Evolutionary conservation across 1,140 invertebrate species (phyloP), one percentile per base, ranked within the genome.

Genomic region (Zaprionus africanus): DNA sequence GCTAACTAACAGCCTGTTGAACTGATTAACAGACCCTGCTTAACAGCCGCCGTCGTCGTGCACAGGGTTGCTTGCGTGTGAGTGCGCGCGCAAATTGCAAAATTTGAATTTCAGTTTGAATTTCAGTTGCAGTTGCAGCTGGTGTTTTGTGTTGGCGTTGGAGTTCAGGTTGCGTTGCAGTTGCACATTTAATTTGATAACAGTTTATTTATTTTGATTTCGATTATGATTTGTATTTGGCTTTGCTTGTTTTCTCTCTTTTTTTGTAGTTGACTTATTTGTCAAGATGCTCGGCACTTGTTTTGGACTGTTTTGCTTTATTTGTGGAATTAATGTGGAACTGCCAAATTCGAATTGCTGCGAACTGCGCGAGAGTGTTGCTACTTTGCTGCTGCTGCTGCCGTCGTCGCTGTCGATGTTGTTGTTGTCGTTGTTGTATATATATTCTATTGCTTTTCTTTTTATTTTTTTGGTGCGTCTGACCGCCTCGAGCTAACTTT

Each of bases 401-500:
- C 17, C 34, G 68, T 51, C 56, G 46, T 19, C 49, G 31, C 31
- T 34, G 62, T 15, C 26, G 62, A 12, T 28, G 51, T 11, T 41
- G 36, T 12, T 64, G 51, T 22, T 49, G 53, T 13, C 24, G 54
- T 36, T 34, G 78, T 65, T 82, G 73, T 82, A 81, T 70, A 62
- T 41, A 41, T 49, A 19, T 49, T 78, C 83, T 80, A 69, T 80
- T 68, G 57, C 80, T 80, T 69, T 80, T 62, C 72, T 62, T 69
- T 73, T 70, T 88, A 58, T 70, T 72, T 76, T 77, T 68, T 78
- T 70, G 72, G 66, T 70, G 70, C 53, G 63, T 65, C 63, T 65
- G 63, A 34, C 63, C 51, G 64, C 72, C 67, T 77, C 76, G 78
- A 81, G 79, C 81, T 75, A 72, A 78, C 73, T 81, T 90, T 85